Evolutionary conservation across 2,797 vertebrate genomes (phyloP).

Genomic region (Oreochromis mossambicus): DNA sequence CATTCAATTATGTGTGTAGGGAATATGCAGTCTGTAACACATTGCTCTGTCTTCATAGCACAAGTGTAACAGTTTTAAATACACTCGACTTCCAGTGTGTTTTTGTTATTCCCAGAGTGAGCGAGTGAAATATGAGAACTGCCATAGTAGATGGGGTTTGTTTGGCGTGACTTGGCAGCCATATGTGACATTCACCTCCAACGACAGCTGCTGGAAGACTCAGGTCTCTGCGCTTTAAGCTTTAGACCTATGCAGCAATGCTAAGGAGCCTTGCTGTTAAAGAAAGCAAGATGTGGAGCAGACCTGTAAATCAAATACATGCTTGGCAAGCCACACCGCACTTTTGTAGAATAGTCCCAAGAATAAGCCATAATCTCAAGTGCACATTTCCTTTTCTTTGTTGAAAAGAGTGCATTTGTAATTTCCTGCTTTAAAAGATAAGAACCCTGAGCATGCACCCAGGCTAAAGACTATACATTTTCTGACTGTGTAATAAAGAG

Average conservation of each 20-base stretch:
- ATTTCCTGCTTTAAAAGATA: constrained; percentile 66
- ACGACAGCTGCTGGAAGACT: constrained; percentile 69
- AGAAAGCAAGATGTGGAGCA: constrained; percentile 34
- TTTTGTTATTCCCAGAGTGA: constrained; percentile 47
- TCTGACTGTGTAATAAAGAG: background rate
- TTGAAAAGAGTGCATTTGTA: constrained; percentile 35
- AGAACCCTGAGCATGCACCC: constrained; percentile 19
- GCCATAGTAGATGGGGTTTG: constrained; percentile 61
- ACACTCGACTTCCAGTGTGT: constrained; percentile 13
- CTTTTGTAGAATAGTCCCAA: constrained; percentile 49
- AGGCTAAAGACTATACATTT: constrained; percentile 36
- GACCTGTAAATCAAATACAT: constrained; percentile 78
- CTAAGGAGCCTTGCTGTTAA: constrained; percentile 1
- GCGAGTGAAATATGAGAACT: constrained; percentile 64
- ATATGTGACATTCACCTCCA: constrained; percentile 71
- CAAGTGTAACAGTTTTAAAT: constrained; percentile 9
- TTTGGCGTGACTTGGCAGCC: constrained; percentile 71
- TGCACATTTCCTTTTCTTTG: constrained; percentile 67
- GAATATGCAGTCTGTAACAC: background rate
- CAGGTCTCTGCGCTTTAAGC: constrained; percentile 60
- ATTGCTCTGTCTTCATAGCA: background rate
- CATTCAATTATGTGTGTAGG: background rate
- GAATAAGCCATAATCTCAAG: constrained; percentile 73
- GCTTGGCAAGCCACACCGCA: constrained; percentile 49
- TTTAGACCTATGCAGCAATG: constrained; percentile 66